Evolutionary conservation across 2,888 invertebrate genomes (phyloP), one percentile per base, ranked within the genome.

Genomic region (Stramonita haemastoma): DNA sequence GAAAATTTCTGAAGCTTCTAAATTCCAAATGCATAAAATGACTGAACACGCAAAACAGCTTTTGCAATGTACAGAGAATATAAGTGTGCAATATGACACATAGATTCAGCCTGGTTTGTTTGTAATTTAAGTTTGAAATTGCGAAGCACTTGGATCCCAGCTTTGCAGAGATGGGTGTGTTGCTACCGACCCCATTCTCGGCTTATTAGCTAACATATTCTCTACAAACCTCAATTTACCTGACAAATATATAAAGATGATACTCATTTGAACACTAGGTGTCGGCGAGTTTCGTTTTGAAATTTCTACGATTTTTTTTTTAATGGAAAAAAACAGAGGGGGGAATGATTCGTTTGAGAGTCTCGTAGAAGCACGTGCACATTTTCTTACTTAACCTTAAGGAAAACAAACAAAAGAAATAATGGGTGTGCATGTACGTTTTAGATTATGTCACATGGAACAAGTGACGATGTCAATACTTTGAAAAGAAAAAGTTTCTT

Each of bases 21-120:
- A 73, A 60, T 57, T 8, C n/a, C 56, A 36, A 89, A 89, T 89
- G 86, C 85, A 89, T 29, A 89, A 89, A 89, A 66, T 86, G 19
- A 88, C 17, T n/a, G 22, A 34, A 32, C 57, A 19, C 17, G 36
- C 29, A 56, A 87, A 46, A 34, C 57, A 22, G 29, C n/a, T 57
- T 87, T 32, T 81, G 57, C 79, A 87, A 66, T 66, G 66, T 34
- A 19, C 26, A 66, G 0, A 86, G 66, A 86, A 86, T 5, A 57
- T n/a, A 66, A 22, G 32, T 86, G 86, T 86, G 86, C 86, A 86
- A 57, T 86, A 29, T 86, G 66, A 66, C 17, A 6, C 13, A 1
- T 36, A 83, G 26, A 5, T 15, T 22, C 81, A 1, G 81, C 29
- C 26, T 83, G 11, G 81, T 83, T 83, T 26, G 81, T 46, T 46